Evolutionary conservation across 2,113 vertebrate genomes (phyloP).

Genomic region (Malurus alboscapulatus): DNA sequence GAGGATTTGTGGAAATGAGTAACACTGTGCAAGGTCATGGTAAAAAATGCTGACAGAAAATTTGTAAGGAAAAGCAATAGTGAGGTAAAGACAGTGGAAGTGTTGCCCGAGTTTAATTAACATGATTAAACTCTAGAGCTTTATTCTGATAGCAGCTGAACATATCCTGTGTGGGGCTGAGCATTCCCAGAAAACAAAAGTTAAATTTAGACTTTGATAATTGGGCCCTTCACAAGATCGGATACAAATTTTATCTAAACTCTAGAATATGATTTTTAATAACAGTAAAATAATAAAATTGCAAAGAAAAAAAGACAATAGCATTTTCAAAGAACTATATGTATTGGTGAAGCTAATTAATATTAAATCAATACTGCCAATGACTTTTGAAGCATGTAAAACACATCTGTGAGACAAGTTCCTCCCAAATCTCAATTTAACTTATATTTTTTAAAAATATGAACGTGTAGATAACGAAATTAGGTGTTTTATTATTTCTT

Average conservation of each 20-base stretch:
- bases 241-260: background rate
- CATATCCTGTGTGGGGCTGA: background rate
- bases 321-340: background rate
- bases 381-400: background rate
- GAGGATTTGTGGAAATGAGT: conserved; percentile 20
- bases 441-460: background rate
- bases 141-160: background rate
- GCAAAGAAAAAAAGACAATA: background rate
- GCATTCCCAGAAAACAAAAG: background rate
- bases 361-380: background rate
- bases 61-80: background rate
- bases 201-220: background rate
- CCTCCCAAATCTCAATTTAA: background rate
- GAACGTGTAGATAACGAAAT: background rate
- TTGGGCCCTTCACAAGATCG: background rate
- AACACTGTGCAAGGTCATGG: background rate
- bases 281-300: background rate
- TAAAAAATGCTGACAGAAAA: conserved; percentile 9
- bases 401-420: background rate
- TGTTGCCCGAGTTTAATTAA: background rate
- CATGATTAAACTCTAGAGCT: background rate
- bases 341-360: background rate
- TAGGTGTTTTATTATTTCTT: background rate
- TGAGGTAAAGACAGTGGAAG: background rate
- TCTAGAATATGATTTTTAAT: background rate